Percentiles rank a stretch among this genome's conserved stretches.
phyloP scores from a whole-genome alignment of 2,888 invertebrate genomes.

The Abscondita cerata region DNA sequence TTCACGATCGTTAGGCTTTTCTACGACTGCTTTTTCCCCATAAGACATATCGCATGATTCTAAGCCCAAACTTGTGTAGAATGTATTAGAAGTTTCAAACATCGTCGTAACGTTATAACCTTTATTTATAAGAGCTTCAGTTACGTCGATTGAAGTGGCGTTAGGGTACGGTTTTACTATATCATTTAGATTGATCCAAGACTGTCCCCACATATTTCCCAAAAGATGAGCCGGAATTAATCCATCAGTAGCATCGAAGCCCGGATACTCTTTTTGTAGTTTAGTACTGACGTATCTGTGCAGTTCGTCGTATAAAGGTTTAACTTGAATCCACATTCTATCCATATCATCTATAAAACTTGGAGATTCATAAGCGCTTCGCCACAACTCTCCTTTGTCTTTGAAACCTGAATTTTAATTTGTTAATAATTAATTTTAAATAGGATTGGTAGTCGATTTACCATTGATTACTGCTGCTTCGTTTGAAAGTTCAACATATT shows the following conservation, averaged over 20 bases:
- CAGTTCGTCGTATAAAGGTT: conserved; percentile 68
- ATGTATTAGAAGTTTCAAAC: conserved; percentile 67
- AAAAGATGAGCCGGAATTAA: conserved; percentile 74
- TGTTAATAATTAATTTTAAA: too few species aligned
- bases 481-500: conserved; percentile 69
- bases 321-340: conserved; percentile 65
- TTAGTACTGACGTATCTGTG: conserved; percentile 69
- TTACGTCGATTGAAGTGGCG: conserved; percentile 60
- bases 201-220: conserved; percentile 73
- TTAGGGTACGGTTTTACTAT: conserved; percentile 63
- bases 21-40: conserved; percentile 62
- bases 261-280: conserved; percentile 61
- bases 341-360: conserved; percentile 54
- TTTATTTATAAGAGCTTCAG: conserved; percentile 59
- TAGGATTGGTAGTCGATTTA: conserved; percentile 16
- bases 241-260: conserved; percentile 58
- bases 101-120: conserved; percentile 59
- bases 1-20: conserved; percentile 64
- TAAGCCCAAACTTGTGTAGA: conserved; percentile 67
- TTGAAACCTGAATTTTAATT: conserved; percentile 60
- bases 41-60: conserved; percentile 66
- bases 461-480: conserved; percentile 59
- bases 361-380: conserved; percentile 58
- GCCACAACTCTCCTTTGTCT: conserved; percentile 63
- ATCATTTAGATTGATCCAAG: conserved; percentile 63